Evolutionary conservation across 2,888 invertebrate genomes (phyloP).

Genomic region (Aspidiotus destructor): DNA sequence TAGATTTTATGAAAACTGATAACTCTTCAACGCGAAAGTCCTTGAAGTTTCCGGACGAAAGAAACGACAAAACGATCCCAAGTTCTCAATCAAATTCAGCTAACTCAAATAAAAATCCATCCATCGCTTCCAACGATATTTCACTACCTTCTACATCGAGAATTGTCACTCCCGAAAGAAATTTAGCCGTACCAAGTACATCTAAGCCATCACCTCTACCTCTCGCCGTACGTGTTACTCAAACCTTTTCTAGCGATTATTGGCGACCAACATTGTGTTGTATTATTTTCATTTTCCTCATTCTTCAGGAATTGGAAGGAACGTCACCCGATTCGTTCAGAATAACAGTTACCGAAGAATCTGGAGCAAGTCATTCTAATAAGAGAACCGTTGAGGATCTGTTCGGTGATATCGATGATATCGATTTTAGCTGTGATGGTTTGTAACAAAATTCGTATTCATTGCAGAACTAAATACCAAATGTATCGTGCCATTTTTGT

Average conservation of each 20-base stretch:
- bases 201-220: background rate
- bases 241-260: background rate
- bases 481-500: too few species aligned
- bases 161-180: too few species aligned
- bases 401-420: conserved; percentile 63
- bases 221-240: background rate
- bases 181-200: too few species aligned
- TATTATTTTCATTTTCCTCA: background rate
- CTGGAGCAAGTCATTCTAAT: conserved; percentile 26
- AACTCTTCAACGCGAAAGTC: too few species aligned
- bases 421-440: conserved; percentile 48
- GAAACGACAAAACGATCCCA: too few species aligned
- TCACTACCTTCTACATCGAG: too few species aligned
- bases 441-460: background rate
- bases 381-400: conserved; percentile 57
- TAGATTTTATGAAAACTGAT: too few species aligned
- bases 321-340: background rate
- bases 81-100: too few species aligned
- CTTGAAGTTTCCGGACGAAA: too few species aligned
- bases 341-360: background rate
- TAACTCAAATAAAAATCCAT: too few species aligned
- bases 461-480: too few species aligned
- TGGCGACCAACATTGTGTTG: background rate
- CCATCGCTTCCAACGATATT: too few species aligned
- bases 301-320: background rate